phyloP scores from a whole-genome alignment of 2,113 vertebrate species.

The Cyprinodon tularosa region DNA sequence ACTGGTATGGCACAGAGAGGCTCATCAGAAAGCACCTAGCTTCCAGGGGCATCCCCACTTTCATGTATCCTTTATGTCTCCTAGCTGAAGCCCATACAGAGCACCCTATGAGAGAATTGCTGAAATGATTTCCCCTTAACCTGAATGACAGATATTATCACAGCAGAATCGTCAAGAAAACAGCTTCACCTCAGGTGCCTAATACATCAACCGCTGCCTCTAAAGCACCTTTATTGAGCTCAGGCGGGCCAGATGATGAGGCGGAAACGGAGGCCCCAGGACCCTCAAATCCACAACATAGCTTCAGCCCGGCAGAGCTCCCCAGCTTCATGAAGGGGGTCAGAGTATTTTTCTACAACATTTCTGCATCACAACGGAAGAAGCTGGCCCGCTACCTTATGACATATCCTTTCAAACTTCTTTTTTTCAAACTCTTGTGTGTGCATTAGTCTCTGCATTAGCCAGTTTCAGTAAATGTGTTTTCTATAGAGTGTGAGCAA shows the following conservation, averaged over 20 bases:
- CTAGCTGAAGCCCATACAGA: neutral
- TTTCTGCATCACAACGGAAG: constrained; percentile 77
- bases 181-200: constrained; percentile 11
- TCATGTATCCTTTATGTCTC: constrained; percentile 84
- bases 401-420: constrained; percentile 80
- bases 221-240: neutral
- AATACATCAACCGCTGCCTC: constrained; percentile 5
- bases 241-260: neutral
- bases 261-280: neutral
- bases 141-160: constrained; percentile 77
- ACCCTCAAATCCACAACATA: neutral
- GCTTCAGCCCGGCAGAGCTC: constrained; percentile 23
- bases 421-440: neutral
- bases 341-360: constrained; percentile 81
- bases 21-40: constrained; percentile 90
- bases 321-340: constrained; percentile 77
- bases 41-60: constrained; percentile 84
- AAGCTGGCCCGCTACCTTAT: constrained; percentile 76
- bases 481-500: neutral
- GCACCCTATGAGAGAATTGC: neutral
- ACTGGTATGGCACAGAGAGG: constrained; percentile 95
- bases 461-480: neutral
- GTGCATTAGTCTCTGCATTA: neutral
- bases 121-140: constrained; percentile 41
- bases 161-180: constrained; percentile 48